A percentile compares a stretch with the other conserved stretches of the same genome.
Evolutionary conservation across 2,797 vertebrate species (phyloP).

Genomic region (Myotis pilosus): DNA sequence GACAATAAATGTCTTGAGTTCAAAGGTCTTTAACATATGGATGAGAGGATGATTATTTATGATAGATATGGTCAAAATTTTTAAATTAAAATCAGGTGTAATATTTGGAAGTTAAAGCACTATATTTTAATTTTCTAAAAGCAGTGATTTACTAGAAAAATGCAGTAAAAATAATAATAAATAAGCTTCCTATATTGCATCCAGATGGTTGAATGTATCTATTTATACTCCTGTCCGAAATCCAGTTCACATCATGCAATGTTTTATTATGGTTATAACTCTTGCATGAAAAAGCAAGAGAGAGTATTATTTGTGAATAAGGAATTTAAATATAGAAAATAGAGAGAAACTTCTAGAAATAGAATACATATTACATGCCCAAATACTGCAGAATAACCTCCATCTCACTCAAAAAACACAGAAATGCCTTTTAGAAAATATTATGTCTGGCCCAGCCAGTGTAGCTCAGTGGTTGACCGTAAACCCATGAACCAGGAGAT

Average conservation of each 20-base stretch:
- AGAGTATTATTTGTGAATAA: background rate
- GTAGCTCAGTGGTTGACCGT: too few species aligned
- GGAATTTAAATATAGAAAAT: background rate
- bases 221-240: background rate
- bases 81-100: background rate
- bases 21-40: background rate
- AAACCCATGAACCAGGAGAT: too few species aligned
- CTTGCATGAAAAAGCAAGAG: background rate
- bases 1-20: background rate
- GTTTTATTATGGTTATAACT: too few species aligned
- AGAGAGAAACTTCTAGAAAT: background rate
- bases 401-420: background rate
- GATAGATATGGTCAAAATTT: background rate
- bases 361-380: background rate
- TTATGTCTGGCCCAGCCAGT: too few species aligned
- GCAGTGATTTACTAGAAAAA: background rate
- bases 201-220: background rate
- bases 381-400: background rate
- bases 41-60: background rate
- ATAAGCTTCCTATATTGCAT: background rate
- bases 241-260: background rate
- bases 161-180: background rate
- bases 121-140: conserved; percentile 25
- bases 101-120: background rate
- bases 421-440: background rate